A percentile compares a stretch with the other conserved stretches of the same genome.
Evolutionary conservation across 2,888 invertebrate genomes (phyloP).

Genomic region (Litoditis marina): DNA sequence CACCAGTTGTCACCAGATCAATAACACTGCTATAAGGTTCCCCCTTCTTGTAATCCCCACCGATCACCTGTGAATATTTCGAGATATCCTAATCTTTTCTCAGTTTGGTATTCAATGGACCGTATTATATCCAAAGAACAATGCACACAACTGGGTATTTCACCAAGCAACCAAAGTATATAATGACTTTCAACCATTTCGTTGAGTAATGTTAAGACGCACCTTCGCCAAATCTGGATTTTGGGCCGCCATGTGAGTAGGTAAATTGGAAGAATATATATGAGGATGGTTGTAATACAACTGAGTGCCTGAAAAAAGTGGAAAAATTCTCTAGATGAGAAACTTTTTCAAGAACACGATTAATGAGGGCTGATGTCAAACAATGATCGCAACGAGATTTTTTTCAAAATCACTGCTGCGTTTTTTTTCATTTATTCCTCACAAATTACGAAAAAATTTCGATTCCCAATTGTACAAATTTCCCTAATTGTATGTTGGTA

Average conservation of each 20-base stretch:
- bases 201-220: too few species aligned
- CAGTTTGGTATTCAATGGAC: background rate
- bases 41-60: conserved; percentile 40
- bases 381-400: too few species aligned
- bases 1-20: conserved; percentile 65
- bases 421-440: too few species aligned
- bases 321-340: background rate
- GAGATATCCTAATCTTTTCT: background rate
- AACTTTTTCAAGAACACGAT: conserved; percentile 2
- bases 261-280: conserved; percentile 73
- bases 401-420: too few species aligned
- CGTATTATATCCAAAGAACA: too few species aligned
- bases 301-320: conserved; percentile 66
- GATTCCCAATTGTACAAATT: too few species aligned
- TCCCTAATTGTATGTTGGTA: too few species aligned
- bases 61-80: conserved; percentile 30
- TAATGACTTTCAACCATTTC: background rate
- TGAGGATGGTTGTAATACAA: conserved; percentile 79
- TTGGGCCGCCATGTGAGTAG: conserved; percentile 67
- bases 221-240: conserved; percentile 67
- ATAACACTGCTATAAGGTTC: conserved; percentile 25
- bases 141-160: too few species aligned
- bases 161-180: too few species aligned
- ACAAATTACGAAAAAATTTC: too few species aligned
- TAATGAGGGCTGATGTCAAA: too few species aligned